phyloP scores from a whole-genome alignment of 2,113 vertebrate species.

The Varanus salvator region DNA sequence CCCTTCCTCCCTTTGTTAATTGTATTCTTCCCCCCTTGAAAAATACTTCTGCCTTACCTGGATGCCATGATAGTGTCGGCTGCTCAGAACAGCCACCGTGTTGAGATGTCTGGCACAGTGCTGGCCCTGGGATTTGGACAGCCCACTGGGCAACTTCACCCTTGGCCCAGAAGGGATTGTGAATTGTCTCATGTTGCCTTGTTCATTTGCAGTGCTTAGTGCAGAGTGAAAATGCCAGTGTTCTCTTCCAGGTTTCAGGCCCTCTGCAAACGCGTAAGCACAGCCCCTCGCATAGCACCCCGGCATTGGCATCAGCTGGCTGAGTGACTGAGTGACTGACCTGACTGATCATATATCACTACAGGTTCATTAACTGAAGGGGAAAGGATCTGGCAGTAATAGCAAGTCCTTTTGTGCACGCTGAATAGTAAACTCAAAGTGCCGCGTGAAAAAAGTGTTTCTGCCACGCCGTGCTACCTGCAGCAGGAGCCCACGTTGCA shows the following conservation, averaged over 20 bases:
- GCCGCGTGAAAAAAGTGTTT: constrained; percentile 11
- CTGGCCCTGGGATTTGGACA: background rate
- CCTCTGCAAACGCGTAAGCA: background rate
- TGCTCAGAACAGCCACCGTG: background rate
- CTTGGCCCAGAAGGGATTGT: too few relatives aligned
- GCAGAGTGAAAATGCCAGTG: background rate
- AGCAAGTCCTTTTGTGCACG: background rate
- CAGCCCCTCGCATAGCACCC: too few relatives aligned
- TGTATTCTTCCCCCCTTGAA: too few relatives aligned
- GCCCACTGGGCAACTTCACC: background rate
- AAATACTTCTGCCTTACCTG: too few relatives aligned
- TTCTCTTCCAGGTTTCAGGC: background rate
- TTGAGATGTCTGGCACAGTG: background rate
- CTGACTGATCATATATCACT: too few relatives aligned
- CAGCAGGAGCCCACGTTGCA: background rate
- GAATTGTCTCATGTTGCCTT: background rate
- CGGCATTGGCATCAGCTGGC: too few relatives aligned
- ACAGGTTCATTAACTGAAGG: too few relatives aligned
- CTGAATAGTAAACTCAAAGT: constrained; percentile 24
- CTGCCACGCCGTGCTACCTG: constrained; percentile 1
- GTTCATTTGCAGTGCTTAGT: background rate
- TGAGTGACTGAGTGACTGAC: too few relatives aligned
- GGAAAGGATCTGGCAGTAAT: background rate
- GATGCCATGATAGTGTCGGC: too few relatives aligned
- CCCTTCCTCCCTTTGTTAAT: too few relatives aligned